Evolutionary conservation across 1,140 invertebrate species (phyloP).

Genomic region (Saccostrea echinata): DNA sequence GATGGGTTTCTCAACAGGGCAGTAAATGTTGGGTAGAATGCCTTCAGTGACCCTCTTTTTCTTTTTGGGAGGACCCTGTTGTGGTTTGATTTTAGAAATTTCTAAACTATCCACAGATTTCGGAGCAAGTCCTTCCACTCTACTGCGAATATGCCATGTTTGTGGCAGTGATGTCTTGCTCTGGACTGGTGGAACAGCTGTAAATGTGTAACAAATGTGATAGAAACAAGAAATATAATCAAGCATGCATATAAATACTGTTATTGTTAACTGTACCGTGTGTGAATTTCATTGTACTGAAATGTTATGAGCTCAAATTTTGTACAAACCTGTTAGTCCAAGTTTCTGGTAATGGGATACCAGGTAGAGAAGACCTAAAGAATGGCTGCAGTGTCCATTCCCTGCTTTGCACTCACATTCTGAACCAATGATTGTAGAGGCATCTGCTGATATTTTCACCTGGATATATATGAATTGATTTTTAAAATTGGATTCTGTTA

Average conservation of each 20-base stretch:
- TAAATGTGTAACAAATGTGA: background rate
- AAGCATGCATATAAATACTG: background rate
- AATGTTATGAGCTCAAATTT: background rate
- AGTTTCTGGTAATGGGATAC: constrained; percentile 26
- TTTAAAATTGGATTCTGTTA: background rate
- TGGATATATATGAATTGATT: constrained; percentile 5
- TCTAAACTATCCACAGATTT: constrained; percentile 15
- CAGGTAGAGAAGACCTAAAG: constrained; percentile 35
- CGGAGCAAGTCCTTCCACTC: constrained; percentile 32
- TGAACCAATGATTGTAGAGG: constrained; percentile 4
- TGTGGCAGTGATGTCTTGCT: constrained; percentile 38
- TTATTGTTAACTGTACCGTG: background rate
- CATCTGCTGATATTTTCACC: constrained; percentile 12
- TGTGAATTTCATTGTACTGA: background rate
- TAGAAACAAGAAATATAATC: too few species aligned
- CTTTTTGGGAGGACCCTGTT: constrained; percentile 1
- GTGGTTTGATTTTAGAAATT: background rate
- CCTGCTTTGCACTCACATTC: constrained; percentile 39
- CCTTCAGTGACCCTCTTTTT: constrained; percentile 36
- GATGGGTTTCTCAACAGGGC: constrained; percentile 6
- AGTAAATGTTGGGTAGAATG: constrained; percentile 34
- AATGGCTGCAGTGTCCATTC: constrained; percentile 42
- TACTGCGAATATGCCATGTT: constrained; percentile 20
- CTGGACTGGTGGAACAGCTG: constrained; percentile 34
- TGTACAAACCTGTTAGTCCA: background rate